A percentile compares a stretch with the other conserved stretches of the same genome.
phyloP scores from a whole-genome alignment of 2,888 invertebrate species.

The Drosophila paranaensis region DNA sequence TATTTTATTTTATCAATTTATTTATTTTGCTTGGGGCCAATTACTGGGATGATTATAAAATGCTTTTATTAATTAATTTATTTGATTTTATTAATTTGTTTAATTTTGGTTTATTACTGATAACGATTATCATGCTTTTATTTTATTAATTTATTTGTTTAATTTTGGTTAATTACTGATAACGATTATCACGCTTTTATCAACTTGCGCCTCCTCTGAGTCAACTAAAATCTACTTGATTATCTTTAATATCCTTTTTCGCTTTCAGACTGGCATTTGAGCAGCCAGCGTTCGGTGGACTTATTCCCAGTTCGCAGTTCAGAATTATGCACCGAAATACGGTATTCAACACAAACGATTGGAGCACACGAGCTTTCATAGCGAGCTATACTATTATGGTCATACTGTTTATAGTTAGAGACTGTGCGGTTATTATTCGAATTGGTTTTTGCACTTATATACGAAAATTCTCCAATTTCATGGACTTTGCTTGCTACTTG shows the following conservation, averaged over 20 bases:
- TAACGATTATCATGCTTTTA: too few species aligned
- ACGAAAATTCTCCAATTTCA: background rate
- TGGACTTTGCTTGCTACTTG: slow-evolving; percentile 17
- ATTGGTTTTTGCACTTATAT: slow-evolving; percentile 21
- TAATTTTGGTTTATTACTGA: too few species aligned
- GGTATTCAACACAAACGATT: slow-evolving; percentile 11
- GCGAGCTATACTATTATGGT: slow-evolving; percentile 1
- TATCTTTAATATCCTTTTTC: background rate
- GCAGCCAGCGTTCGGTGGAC: slow-evolving; percentile 19
- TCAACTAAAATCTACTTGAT: too few species aligned
- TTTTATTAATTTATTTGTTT: too few species aligned
- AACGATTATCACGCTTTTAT: too few species aligned
- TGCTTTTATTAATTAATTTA: too few species aligned
- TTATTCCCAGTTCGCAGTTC: slow-evolving; percentile 2
- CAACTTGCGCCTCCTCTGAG: too few species aligned
- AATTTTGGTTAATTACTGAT: too few species aligned
- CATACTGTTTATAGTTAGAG: background rate
- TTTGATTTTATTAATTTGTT: too few species aligned
- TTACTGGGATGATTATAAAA: too few species aligned
- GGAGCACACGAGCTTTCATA: rapidly evolving
- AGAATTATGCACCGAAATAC: slow-evolving; percentile 8
- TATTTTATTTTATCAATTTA: too few species aligned
- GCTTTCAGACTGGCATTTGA: slow-evolving; percentile 20
- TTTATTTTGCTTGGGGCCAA: too few species aligned
- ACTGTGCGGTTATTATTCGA: background rate